A percentile compares a stretch with the other conserved stretches of the same genome.
Conservation (phyloP, 2,888 invertebrate species). For the Platynereis dumerilii region DNA sequence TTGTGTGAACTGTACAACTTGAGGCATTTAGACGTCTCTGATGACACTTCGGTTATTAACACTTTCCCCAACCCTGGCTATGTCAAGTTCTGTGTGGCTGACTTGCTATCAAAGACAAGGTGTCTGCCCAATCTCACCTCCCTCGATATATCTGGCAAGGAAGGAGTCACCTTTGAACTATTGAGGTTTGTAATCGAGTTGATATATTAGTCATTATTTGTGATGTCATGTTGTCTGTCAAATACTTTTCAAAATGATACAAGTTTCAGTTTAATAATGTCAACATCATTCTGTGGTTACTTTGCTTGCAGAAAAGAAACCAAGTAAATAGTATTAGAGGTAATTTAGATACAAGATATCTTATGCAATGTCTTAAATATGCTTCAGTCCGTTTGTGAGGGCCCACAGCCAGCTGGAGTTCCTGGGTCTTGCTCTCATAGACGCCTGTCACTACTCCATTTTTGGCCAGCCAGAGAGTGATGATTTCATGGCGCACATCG, state of each 20-base stretch:
- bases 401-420: slow-evolving; percentile 67
- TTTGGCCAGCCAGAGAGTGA: slow-evolving; percentile 48
- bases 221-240: no score
- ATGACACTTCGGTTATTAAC: slow-evolving; percentile 63
- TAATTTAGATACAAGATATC: no score
- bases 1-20: slow-evolving; percentile 67
- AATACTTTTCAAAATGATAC: no score
- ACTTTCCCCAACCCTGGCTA: slow-evolving; percentile 62
- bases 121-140: slow-evolving; percentile 69
- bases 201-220: no score
- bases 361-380: no score
- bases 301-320: no score
- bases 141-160: slow-evolving; percentile 73
- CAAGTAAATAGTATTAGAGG: no score
- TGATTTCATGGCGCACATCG: background rate
- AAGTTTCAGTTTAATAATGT: no score
- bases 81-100: slow-evolving; percentile 46
- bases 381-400: slow-evolving; percentile 52
- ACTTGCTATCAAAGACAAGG: slow-evolving; percentile 47
- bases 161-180: slow-evolving; percentile 64
- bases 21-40: slow-evolving; percentile 69
- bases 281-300: no score
- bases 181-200: slow-evolving; percentile 65
- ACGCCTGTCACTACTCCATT: slow-evolving; percentile 67
- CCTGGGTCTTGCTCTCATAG: slow-evolving; percentile 69